These are phyloP conservation scores for Ailuropoda melanoleuca DNA, from an alignment of 2,113 vertebrate species.

Conservation along the genomic window DNA sequence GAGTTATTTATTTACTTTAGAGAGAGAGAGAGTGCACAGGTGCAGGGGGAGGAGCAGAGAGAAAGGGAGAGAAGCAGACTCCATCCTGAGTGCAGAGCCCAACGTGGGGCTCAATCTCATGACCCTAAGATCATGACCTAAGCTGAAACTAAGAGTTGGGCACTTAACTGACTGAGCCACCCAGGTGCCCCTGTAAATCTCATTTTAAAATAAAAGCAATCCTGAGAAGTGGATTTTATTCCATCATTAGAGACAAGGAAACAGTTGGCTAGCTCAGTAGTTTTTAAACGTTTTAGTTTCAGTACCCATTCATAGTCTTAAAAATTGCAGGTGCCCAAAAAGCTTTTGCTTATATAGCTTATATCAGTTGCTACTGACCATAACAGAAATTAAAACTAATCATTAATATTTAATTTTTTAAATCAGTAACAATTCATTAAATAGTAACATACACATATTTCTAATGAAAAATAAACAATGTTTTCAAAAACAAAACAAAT, in stretches of 20 bases:
- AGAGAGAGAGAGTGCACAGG: not conserved
- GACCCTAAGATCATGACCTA: not conserved
- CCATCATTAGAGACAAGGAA: not conserved
- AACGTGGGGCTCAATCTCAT: not conserved
- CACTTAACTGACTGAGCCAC: not conserved
- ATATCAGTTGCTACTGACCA: not conserved
- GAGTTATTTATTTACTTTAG: not conserved
- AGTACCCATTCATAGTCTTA: not conserved
- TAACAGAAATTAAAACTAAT: conserved; percentile 2
- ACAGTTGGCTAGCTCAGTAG: not conserved
- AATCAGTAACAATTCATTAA: not conserved
- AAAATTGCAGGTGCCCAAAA: not conserved
- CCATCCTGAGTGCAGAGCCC: not conserved
- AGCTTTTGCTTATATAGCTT: not conserved
- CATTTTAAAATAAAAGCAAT: conserved; percentile 15
- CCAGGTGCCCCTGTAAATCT: not conserved
- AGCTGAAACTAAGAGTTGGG: not conserved
- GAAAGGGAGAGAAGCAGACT: not conserved
- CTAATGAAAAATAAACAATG: not conserved
- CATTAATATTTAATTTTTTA: not conserved
- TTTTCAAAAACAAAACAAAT: not conserved
- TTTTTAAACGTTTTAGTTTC: not conserved
- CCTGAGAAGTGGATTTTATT: not conserved
- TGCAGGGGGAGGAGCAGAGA: not conserved
- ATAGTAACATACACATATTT: not conserved